Base-by-base conservation (phyloP, 53 echinoderm and acorn worm species). In the Actinopyga echinites region DNA sequence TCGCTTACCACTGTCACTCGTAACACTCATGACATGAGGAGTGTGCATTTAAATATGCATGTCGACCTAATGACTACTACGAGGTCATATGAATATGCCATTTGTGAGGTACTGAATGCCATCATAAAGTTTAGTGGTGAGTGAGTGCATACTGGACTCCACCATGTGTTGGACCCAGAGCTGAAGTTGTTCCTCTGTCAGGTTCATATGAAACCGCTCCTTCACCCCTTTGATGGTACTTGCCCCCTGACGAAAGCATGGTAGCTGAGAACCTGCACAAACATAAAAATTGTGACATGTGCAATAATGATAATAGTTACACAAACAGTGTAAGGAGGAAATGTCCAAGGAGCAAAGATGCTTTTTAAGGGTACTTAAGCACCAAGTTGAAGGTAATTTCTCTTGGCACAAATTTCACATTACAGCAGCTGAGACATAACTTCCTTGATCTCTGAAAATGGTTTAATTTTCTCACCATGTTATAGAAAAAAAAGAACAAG, bases 71-170 rank as follows among this genome's bases (percentile, higher is more conserved):
- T 29, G 26, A 62, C 15, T 62, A 31, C 12, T 62, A 31, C 21
- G 20, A 23, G 40, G 25, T 84, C 91, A 95, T 69, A 95, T 95
- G 87, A 99, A 94, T 42, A 99, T 99, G 34, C 99, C 99, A 68
- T 99, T 99, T 59, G 99, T 99, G 34, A 99, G 95, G 83, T 99
- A 99, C 64, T 99, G 99, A 89, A 99, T 95, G 25, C 99, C 99
- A 60, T 99, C 99, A 59, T 99, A 99, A 60, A 99, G 86, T 42
- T 88, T 88, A 11, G 99, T 99, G 34, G 99, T 99, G 36, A 99
- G 92, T 20, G 99, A 99, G 43, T 99, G 99, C 99, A 99, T 99
- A 75, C 99, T 99, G 36, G 99, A 99, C 83, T 99, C 95, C 54
- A 95, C 94, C 99, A 99, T 99, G 80, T 95, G 95, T 79, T 92